Conservation (phyloP, 2,888 invertebrate species). For the Ptycholaimellus sp. region DNA sequence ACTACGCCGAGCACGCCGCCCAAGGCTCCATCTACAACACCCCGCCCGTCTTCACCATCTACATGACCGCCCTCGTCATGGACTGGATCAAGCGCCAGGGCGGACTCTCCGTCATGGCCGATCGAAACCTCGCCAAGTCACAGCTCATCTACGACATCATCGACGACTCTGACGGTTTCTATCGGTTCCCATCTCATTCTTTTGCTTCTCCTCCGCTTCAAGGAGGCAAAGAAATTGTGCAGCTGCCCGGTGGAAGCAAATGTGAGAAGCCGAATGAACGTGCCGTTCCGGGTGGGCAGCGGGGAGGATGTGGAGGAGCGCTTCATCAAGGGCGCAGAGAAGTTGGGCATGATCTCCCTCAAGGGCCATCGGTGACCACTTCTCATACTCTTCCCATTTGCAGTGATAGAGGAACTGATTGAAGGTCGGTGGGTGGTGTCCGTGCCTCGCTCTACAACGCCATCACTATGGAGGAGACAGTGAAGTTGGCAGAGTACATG, state of each 20-base stretch:
- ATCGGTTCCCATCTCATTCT: too few species aligned
- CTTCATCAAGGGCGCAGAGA: conserved; percentile 57
- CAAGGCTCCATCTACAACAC: conserved; percentile 81
- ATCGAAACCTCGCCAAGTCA: conserved; percentile 39
- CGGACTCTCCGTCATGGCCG: conserved; percentile 61
- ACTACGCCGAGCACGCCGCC: conserved; percentile 54
- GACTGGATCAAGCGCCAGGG: conserved; percentile 68
- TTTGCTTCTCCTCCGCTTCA: too few species aligned
- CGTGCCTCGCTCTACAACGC: conserved; percentile 88
- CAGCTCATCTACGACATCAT: conserved; percentile 54
- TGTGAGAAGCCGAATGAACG: conserved; percentile 64
- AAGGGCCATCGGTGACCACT: conserved; percentile 66
- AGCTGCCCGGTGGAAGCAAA: conserved; percentile 27
- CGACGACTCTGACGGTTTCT: conserved; percentile 61
- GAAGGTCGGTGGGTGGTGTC: conserved; percentile 73
- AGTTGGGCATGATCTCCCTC: conserved; percentile 24
- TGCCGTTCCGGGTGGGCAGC: conserved; percentile 58
- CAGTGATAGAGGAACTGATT: conserved; percentile 6
- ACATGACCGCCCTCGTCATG: conserved; percentile 68
- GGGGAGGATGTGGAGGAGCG: conserved; percentile 56
- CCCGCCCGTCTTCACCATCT: conserved; percentile 70
- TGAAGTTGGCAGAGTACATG: conserved; percentile 55
- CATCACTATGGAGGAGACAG: conserved; percentile 52
- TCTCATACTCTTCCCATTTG: background rate
- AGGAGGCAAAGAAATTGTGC: too few species aligned